Conservation (phyloP, 2,888 invertebrate species). For the Schizaphis graminum region DNA sequence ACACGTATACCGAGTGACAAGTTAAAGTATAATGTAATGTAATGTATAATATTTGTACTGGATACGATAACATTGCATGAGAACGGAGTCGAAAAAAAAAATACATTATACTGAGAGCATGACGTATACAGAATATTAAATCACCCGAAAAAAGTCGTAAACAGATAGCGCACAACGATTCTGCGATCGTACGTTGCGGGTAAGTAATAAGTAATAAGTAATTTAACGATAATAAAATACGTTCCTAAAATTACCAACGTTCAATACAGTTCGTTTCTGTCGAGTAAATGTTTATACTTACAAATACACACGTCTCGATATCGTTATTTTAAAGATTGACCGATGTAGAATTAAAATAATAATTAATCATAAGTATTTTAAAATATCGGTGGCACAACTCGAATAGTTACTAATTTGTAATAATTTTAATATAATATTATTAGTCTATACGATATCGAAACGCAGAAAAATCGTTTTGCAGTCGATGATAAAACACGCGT, state of each 20-base stretch:
- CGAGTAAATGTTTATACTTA: not conserved
- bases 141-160: not conserved
- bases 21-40: not conserved
- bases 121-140: not conserved
- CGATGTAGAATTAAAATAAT: not conserved
- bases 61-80: not conserved
- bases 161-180: not conserved
- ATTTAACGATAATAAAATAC: not conserved
- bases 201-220: not conserved
- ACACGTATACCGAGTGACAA: not conserved
- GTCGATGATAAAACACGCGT: not conserved
- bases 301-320: not conserved
- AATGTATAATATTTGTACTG: not conserved
- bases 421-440: not conserved
- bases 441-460: not conserved
- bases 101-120: not conserved
- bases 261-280: not conserved
- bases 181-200: not conserved
- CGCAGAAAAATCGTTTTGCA: not conserved
- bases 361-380: not conserved
- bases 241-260: not conserved
- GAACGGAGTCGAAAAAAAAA: not conserved
- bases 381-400: not conserved
- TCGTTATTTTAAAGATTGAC: not conserved
- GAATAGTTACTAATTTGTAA: not conserved